Evolutionary conservation across 2,888 invertebrate genomes (phyloP), one percentile per base, ranked within the genome.

Genomic region (Meganola albula): DNA sequence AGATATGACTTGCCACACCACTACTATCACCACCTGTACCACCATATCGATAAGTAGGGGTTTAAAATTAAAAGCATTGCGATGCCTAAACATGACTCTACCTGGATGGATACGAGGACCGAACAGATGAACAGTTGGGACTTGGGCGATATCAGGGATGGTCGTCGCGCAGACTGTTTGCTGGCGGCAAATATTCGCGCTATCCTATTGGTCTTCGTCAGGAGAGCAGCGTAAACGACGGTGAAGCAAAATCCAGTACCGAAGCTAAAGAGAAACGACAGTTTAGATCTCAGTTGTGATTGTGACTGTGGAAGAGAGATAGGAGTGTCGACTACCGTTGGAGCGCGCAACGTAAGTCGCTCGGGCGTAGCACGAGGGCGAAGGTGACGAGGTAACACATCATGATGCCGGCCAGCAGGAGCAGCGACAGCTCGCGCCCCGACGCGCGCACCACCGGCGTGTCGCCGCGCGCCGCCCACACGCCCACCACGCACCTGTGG

Each of bases 171-270:
- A 20, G 97, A 94, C 50, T 93, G 93, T 70, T 96, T 96, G 59
- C 97, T 95, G 7, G 98, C 97, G 58, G 96, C 96, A 73, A 99
- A 94, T 65, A 99, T 99, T 32, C 99, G 88, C 2, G 98, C 93
- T 47, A 99, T 99, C 36, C 99, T 88, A 80, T 98, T 99, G 4
- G 99, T 99, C 87, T 98, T 98, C 10, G 98, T 99, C 34, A 99
- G 89, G 12, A 99, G 88, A 2, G 99, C 96, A 0, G 97, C 97
- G 78, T 99, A 99, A 32, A 99, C 97, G 24, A 98, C 94, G 1
- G 98, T 95, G 85, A 99, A 99, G 65, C 97, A 96, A 67, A 98
- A 93, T 1, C 97, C 97, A 0, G 96, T 93, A 7, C 92, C 90
- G 58, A 94, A 94, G 59, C 94, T 94, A 58, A 2, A 24, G 20